Conservation (phyloP, 2,797 vertebrate genomes). For the Darevskia mixta region DNA sequence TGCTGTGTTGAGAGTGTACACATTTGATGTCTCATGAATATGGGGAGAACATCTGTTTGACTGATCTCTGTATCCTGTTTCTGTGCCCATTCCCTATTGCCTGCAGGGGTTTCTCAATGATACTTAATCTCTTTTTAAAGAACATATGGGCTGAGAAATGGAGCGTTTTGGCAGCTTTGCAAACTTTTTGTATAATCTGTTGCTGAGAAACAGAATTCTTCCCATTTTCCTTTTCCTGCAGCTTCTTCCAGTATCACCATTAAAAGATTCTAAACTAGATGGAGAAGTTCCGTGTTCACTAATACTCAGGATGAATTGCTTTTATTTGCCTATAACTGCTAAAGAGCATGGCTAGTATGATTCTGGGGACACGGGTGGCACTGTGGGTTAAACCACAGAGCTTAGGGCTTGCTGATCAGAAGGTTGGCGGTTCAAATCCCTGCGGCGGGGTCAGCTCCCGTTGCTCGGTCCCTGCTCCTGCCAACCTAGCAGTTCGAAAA, state of each 20-base stretch:
- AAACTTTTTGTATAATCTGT: not conserved
- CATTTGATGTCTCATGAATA: fast-evolving
- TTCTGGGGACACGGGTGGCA: too few relatives aligned
- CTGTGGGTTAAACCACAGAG: too few relatives aligned
- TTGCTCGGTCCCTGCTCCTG: too few relatives aligned
- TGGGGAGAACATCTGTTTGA: constrained; percentile 3
- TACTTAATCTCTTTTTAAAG: not conserved
- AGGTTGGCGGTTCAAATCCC: too few relatives aligned
- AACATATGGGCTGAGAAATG: not conserved
- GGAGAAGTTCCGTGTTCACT: not conserved
- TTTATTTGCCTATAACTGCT: not conserved
- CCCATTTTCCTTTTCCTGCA: not conserved
- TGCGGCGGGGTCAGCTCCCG: too few relatives aligned
- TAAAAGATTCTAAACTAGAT: fast-evolving
- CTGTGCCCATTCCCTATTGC: not conserved
- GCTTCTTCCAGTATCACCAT: not conserved
- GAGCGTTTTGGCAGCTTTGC: not conserved
- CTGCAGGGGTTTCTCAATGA: not conserved
- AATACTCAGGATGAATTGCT: not conserved
- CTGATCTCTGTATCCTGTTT: not conserved
- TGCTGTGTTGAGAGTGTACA: not conserved
- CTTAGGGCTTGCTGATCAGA: too few relatives aligned
- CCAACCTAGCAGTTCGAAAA: too few relatives aligned
- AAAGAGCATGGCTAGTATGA: too few relatives aligned
- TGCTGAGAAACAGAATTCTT: not conserved